These are phyloP conservation scores for Coregonus ussuriensis DNA, from an alignment of 2,797 vertebrate species.

Conservation along the genomic window DNA sequence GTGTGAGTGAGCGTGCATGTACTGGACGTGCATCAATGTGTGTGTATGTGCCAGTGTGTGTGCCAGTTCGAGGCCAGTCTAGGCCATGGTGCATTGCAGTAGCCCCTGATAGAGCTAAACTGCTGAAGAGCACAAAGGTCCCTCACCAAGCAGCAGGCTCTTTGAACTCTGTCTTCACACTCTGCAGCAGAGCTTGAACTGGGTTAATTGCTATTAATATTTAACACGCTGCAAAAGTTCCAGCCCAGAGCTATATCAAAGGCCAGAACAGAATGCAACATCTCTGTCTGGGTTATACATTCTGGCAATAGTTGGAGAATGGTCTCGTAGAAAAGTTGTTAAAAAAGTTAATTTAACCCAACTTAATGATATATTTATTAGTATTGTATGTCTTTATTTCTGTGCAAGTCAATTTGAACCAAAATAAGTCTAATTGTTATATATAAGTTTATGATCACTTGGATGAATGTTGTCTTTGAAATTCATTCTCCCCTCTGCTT, in stretches of 20 bases:
- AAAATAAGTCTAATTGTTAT: background rate
- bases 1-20: background rate
- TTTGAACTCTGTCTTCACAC: conserved; percentile 82
- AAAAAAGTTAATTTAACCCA: no score
- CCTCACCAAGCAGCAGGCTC: conserved; percentile 77
- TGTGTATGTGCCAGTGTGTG: background rate
- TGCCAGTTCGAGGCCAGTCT: conserved; percentile 62
- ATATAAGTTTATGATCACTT: no score
- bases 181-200: conserved; percentile 81
- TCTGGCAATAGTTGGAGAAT: background rate
- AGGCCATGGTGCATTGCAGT: conserved; percentile 70
- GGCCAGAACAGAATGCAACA: conserved; percentile 74
- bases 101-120: conserved; percentile 73
- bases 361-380: no score
- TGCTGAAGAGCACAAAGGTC: conserved; percentile 74
- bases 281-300: background rate
- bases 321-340: background rate
- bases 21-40: background rate
- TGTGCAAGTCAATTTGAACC: background rate
- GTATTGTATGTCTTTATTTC: background rate
- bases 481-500: no score
- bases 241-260: conserved; percentile 82
- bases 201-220: conserved; percentile 86
- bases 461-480: no score
- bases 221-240: conserved; percentile 80